Evolutionary conservation across 1,140 invertebrate species (phyloP), one percentile per base, ranked within the genome.

Genomic region (Zelostemma sp.): DNA sequence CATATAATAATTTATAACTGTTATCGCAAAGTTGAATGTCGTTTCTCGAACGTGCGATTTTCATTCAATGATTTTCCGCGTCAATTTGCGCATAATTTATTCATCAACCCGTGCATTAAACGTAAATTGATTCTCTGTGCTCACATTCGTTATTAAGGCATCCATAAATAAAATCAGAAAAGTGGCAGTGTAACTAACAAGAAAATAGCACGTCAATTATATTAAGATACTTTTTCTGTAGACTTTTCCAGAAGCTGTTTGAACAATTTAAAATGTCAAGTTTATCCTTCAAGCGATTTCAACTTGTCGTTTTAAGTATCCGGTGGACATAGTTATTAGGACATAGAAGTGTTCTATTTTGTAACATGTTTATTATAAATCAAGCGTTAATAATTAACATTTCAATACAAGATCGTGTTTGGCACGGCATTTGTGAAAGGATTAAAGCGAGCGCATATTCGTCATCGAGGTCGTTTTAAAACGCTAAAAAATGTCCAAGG

Each of bases 351-450:
- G 28, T 31, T 4, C 4, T 41, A n/a, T 12, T 40, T 6, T 14
- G 11, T 40, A 40, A 40, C 12, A 40, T 31, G 49, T 40, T 11
- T 47, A 55, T 62, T 31, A 41, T 54, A 47, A 55, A 57, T 46
- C 45, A 57, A 51, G 49, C 48, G 33, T 59, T 16, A 49, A 25
- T 55, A n/a, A 41, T 19, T 49, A 49, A 46, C 40, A 31, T 38
- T 49, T 28, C 61, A 57, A 51, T 19, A 28, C 61, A 57, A 51
- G 35, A 28, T 28, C 8, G 25, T 28, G 8, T n/a, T 28, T 28
- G 12, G 46, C 57, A 61, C 60, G 54, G 51, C 46, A 68, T 12
- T 51, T 62, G 65, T 68, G 65, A 68, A 68, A 68, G 65, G 65
- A 68, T 18, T 51, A 55, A 11, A 67, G 33, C 57, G 25, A 50